phyloP scores from a whole-genome alignment of 2,113 vertebrate genomes.

The Salvelinus sp. region DNA sequence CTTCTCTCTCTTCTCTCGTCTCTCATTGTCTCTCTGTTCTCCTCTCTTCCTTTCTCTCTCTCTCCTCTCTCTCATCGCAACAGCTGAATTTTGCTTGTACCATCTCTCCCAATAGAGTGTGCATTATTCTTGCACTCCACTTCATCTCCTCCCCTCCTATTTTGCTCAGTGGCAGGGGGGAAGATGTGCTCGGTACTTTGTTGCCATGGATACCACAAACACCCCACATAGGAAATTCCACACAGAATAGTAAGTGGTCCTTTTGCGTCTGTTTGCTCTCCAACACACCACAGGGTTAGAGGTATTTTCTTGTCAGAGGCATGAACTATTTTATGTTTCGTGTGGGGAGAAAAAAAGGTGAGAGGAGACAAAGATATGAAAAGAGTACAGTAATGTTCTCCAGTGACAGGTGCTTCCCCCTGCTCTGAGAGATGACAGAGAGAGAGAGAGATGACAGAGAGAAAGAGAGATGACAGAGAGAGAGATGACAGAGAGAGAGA shows the following conservation, averaged over 20 bases:
- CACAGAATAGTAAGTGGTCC: constrained; percentile 77
- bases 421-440: too few relatives aligned
- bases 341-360: constrained; percentile 12
- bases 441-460: too few relatives aligned
- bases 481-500: too few relatives aligned
- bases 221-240: constrained; percentile 73
- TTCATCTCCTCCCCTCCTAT: constrained; percentile 60
- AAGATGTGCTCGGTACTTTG: constrained; percentile 67
- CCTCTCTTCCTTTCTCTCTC: too few relatives aligned
- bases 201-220: constrained; percentile 79
- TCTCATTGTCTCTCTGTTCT: too few relatives aligned
- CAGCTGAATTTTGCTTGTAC: constrained; percentile 64
- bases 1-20: too few relatives aligned
- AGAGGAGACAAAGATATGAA: background rate
- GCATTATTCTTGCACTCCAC: constrained; percentile 63
- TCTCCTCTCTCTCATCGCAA: background rate
- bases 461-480: too few relatives aligned
- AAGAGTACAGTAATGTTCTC: too few relatives aligned
- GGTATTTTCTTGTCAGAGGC: constrained; percentile 76
- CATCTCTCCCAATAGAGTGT: constrained; percentile 56
- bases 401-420: too few relatives aligned
- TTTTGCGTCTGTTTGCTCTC: constrained; percentile 72
- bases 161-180: constrained; percentile 58
- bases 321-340: constrained; percentile 75
- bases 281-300: constrained; percentile 74